Conservation (phyloP, 2,888 invertebrate species). For the Dinocampus coccinellae region DNA sequence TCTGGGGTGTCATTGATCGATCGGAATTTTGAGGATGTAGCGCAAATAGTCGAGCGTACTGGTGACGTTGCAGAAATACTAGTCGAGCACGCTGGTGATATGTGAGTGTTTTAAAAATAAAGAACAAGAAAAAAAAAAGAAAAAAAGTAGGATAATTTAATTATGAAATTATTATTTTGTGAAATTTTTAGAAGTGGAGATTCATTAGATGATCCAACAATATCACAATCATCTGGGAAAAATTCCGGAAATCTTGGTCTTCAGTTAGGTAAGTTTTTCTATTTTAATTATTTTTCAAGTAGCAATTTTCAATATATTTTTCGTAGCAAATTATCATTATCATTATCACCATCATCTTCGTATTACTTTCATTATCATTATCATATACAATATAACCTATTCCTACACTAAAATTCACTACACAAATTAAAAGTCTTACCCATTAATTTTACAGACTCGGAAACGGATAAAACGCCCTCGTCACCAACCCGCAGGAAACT, state of each 20-base stretch:
- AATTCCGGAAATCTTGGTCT: slow-evolving; percentile 70
- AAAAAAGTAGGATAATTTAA: slow-evolving; percentile 39
- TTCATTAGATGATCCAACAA: slow-evolving; percentile 75
- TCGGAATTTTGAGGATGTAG: slow-evolving; percentile 93
- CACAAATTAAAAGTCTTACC: slow-evolving; percentile 20
- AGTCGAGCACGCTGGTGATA: slow-evolving; percentile 85
- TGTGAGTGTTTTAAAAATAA: slow-evolving; percentile 62
- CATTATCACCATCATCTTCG: too few species aligned
- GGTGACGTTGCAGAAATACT: slow-evolving; percentile 89
- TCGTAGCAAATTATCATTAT: background rate
- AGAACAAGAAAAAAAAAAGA: slow-evolving; percentile 11
- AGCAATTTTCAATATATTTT: background rate
- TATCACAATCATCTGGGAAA: slow-evolving; percentile 63
- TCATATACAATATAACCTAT: background rate
- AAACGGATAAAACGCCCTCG: slow-evolving; percentile 88
- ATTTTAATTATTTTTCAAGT: background rate
- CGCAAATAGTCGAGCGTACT: slow-evolving; percentile 88
- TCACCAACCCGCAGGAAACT: slow-evolving; percentile 94
- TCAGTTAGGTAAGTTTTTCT: slow-evolving; percentile 72
- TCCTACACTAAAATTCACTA: background rate
- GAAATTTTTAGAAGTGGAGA: slow-evolving; percentile 72
- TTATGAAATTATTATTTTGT: slow-evolving; percentile 32
- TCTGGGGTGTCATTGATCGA: slow-evolving; percentile 89
- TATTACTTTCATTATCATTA: background rate
- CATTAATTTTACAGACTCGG: slow-evolving; percentile 78